Base-by-base conservation (phyloP, 2,113 vertebrate species). In the Melanotaenia duboulayi region DNA sequence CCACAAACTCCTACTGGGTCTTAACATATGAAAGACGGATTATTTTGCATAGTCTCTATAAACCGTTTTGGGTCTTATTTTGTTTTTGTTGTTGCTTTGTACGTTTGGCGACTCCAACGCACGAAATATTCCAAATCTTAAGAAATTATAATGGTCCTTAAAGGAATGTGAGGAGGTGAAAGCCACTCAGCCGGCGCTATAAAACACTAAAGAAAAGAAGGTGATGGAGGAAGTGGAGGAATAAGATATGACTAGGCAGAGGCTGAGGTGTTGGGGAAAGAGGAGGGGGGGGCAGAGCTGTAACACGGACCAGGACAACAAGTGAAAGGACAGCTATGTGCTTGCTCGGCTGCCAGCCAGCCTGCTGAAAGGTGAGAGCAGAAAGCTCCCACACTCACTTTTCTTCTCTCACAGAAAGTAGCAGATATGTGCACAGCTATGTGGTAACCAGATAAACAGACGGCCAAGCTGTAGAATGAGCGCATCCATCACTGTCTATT, bases 321-420 rank as follows among this genome's bases (percentile, higher is more conserved):
- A 75, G 62, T 54, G 35, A 65, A 74, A 1, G 22, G 66, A 65
- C 78, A 79, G 74, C 68, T 80, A 51, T 72, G 62, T 57, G 58
- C 58, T 42, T 76, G 68, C 40, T 62, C 74, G 68, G 79, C 50
- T 2, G 24, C 13, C 32, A 67, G 64, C 63, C 59, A 14, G 66
- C 67, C 62, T 20, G 69, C 52, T 66, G 49, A 76, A 80, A 86
- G 71, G 64, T 78, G 79, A 78, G 60, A 76, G 37, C 16, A 78
- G 16, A 58, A 23, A 69, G 57, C 12, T 49, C 11, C 19, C 50
- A 39, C 40, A 13, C 28, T 19, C 59, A n/a, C 59, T 46, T 17
- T 46, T 17, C 4, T 17, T 19, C 23, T 25, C 58, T 42, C n/a
- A 48, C 20, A 50, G 4, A 44, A 16, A 51, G 14, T 35, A 59